Base-by-base conservation (phyloP, 92 coral and sea anemone genomes). In the Parazoanthus swiftii region DNA sequence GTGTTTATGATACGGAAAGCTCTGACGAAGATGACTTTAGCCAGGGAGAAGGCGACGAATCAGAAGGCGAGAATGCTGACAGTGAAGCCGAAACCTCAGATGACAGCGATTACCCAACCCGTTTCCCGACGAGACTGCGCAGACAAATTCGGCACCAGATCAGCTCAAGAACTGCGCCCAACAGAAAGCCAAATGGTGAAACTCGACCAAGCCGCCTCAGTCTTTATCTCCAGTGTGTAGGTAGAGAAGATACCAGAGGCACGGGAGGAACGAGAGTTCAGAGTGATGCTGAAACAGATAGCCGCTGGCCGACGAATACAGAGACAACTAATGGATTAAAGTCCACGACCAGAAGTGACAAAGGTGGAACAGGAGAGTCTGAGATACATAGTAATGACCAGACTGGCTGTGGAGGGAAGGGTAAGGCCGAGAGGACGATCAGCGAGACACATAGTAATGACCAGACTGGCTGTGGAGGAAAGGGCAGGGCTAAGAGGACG, bases 21-120 rank as follows among this genome's bases (percentile, higher is more conserved):
- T 77, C 81, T 4, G 81, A 77, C 29, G 50, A 43, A 4, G 81
- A 77, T 7, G 29, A 77, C n/a, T 6, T 77, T 77, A 43, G 16
- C 35, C 81, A 6, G 26, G 58, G 50, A 3, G 37, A 6, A 6
- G 9, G 59, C 18, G 81, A 77, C 48, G 81, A 77, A 77, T 77
- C 81, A 18, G 81, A 44, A 44, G 63, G 81, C n/a, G 81, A 77
- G 33, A 48, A 43, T 25, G 81, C 81, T 43, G 81, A 77, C 58
- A 44, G 81, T 77, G 81, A 77, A 77, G 81, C 81, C 18, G 81
- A 77, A 77, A 21, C 81, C 8, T 77, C 81, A 20, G 81, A 77
- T 7, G 81, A 77, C 56, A 36, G 25, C 63, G 35, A 43, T 77
- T 77, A 77, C 35, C 63, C 35, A 14, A 39, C 35, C 4, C 6